Evolutionary conservation across 2,113 vertebrate genomes (phyloP), one percentile per base, ranked within the genome.

Genomic region (Triplophysa tibetana): DNA sequence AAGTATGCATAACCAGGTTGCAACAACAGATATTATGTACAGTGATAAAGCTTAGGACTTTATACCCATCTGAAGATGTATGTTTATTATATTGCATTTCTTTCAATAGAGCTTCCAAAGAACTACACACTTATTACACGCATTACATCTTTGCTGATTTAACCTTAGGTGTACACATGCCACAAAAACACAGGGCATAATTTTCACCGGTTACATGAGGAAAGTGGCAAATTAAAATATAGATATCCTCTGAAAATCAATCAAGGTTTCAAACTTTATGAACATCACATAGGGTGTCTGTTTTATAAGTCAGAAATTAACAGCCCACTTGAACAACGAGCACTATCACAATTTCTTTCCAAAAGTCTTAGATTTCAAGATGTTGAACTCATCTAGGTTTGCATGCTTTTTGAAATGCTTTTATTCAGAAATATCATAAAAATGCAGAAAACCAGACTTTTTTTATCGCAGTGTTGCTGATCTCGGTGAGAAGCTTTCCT

Each of bases 391-490:
- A 65, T 67, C 43, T 48, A 52, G 33, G n/a, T 60, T 48, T 43
- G 67, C 56, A n/a, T 61, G 23, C 14, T 75, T 63, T 75, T 13
- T 17, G 38, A 29, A 62, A 45, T 52, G 60, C 8, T 2, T 50
- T 68, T 41, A 48, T 24, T 21, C 2, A 52, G 14, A 10, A 10
- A 33, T 23, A 48, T 41, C 16, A 33, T 33, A 48, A 41, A 62
- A 62, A 58, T 45, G 23, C 38, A 67, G 29, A 38, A 23, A 11
- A 62, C n/a, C 60, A 56, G 67, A 65, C 16, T 3, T 38, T 70
- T 24, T 75, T 45, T 29, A 79, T 54, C 67, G 41, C 67, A 73
- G 48, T 19, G 7, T 54, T 72, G 21, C 54, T 75, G 48, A 78
- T 65, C 45, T 50, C 19, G 26, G 75, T 23, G 11, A 52, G 50